Evolutionary conservation across 1,140 invertebrate species (phyloP).

Genomic region (Cecropterus lyciades): DNA sequence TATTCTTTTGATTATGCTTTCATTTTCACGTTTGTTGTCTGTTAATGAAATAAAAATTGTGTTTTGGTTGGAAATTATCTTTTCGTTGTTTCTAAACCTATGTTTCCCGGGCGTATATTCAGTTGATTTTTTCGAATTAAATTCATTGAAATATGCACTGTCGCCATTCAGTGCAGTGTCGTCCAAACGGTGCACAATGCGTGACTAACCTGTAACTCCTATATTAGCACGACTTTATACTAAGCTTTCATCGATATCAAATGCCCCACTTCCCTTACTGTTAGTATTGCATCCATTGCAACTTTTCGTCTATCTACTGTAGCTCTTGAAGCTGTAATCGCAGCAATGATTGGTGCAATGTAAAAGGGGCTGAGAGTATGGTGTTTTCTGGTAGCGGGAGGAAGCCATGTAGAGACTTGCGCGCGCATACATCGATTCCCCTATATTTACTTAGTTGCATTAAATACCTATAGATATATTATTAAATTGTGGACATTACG

Average conservation of each 20-base stretch:
- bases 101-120: conserved; percentile 2
- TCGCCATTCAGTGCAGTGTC: conserved; percentile 28
- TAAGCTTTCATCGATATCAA: conserved; percentile 22
- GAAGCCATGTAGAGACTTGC: conserved; percentile 63
- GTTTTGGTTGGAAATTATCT: conserved; percentile 11
- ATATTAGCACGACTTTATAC: conserved; percentile 35
- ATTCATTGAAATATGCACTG: conserved; percentile 29
- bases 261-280: conserved; percentile 22
- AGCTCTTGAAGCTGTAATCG: neutral
- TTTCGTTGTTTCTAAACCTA: conserved; percentile 5
- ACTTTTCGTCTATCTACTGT: neutral
- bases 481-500: conserved; percentile 61
- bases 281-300: conserved; percentile 17
- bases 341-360: conserved; percentile 40
- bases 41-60: conserved; percentile 5
- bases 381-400: conserved; percentile 32
- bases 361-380: neutral
- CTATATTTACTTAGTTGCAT: conserved; percentile 56
- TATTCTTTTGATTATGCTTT: conserved; percentile 19
- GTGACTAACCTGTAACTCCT: conserved; percentile 35
- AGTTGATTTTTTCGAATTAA: conserved; percentile 28
- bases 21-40: neutral
- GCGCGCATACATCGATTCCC: conserved; percentile 73
- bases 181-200: conserved; percentile 14
- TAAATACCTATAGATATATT: conserved; percentile 59